Evolutionary conservation across 2,888 invertebrate genomes (phyloP), one percentile per base, ranked within the genome.

Genomic region (Aplocera efformata): DNA sequence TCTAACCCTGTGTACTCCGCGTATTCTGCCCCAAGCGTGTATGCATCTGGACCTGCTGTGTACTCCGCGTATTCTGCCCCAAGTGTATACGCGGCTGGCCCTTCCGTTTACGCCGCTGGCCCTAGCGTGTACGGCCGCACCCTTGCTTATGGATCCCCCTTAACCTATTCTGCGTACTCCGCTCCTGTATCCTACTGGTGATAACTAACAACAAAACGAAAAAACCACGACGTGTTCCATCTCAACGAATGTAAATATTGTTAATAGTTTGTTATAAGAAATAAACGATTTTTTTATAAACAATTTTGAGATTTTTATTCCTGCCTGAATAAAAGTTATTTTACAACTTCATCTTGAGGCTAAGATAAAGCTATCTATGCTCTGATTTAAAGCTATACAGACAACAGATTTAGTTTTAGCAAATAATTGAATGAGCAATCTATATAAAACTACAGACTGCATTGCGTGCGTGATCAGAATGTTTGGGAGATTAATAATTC

Each of bases 121-220:
- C 51, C 65, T 25, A 44, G 46, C 6, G 40, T 42, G 7, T 50
- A 55, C 46, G 43, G 57, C 7, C 52, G 49, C 22, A 42, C 26
- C 26, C 22, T 53, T 21, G 25, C 48, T 34, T 50, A 54, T 30
- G 42, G 47, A 3, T 60, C 69, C 34, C 71, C 69, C 17, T 42
- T 66, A 35, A 54, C 67, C 32, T 74, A 71, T 53, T 60, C 78
- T 34, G 76, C 83, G 57, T 68, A 77, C 53, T 71, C 74, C 48
- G 79, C 84, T 55, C 72, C 84, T 9, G 66, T 78, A 48, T 77
- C 81, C 26, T 72, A 75, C 66, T 79, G 79, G 79, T 79, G 73
- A 60, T 37, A 53, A 46, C 36, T 50, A 40, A 45, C 28, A 26
- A 28, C 31, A 39, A 48, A 48, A 47, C 40, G 17, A 24, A 54